Conservation (phyloP, 2,797 vertebrate genomes). For the Toxotes lorentzi region DNA sequence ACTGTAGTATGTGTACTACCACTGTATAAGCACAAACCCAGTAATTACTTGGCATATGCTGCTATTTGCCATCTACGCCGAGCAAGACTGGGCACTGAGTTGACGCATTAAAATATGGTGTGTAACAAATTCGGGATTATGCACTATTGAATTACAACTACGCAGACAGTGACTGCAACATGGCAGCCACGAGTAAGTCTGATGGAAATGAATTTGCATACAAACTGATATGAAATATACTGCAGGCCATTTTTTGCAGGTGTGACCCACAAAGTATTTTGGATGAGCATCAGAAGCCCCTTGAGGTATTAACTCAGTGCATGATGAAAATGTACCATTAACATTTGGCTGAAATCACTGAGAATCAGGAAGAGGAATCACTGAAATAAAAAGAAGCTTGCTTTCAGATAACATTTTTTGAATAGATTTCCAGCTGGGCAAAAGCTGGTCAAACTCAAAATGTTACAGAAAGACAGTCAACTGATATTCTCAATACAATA, state of each 20-base stretch:
- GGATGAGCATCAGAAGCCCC: conserved; percentile 56
- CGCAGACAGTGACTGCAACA: conserved; percentile 50
- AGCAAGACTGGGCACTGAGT: conserved; percentile 58
- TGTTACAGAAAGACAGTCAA: not conserved
- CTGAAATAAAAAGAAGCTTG: conserved; percentile 23
- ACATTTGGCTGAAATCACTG: conserved; percentile 53
- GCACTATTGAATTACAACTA: conserved; percentile 79
- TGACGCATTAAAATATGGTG: conserved; percentile 67
- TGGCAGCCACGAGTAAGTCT: conserved; percentile 51
- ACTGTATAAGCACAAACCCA: conserved; percentile 55
- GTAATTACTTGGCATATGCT: conserved; percentile 66
- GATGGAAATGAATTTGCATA: conserved; percentile 58
- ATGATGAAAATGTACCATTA: conserved; percentile 69
- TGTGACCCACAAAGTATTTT: conserved; percentile 75
- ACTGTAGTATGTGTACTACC: conserved; percentile 54
- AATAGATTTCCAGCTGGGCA: conserved; percentile 14
- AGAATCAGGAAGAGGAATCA: conserved; percentile 29
- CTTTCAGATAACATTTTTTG: conserved; percentile 7
- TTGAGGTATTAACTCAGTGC: conserved; percentile 56
- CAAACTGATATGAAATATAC: conserved; percentile 40
- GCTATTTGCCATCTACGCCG: conserved; percentile 55
- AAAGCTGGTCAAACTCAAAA: conserved; percentile 23
- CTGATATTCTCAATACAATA: not conserved
- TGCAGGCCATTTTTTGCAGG: conserved; percentile 59
- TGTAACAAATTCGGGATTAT: conserved; percentile 81